Evolutionary conservation across 2,888 invertebrate genomes (phyloP).

Genomic region (Exephanes ischioxanthus): DNA sequence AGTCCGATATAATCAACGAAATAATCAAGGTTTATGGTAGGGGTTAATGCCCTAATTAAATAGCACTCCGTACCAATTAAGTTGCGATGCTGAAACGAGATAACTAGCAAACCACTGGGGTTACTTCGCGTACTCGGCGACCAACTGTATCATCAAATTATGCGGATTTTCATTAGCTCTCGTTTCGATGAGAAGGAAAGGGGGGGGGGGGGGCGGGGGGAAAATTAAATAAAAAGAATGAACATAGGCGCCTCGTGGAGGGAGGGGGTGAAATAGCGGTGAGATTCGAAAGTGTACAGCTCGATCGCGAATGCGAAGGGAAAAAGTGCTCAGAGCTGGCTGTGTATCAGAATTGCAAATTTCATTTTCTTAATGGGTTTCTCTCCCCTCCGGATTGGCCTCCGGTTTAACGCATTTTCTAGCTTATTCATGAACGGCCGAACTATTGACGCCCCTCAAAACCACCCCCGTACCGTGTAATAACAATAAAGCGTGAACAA

Average conservation of each 20-base stretch:
- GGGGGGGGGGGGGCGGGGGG: no score
- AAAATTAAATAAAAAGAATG: constrained; percentile 12
- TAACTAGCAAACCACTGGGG: constrained; percentile 37
- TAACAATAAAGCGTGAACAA: constrained; percentile 22
- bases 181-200: constrained; percentile 18
- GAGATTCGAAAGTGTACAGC: constrained; percentile 36
- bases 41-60: constrained; percentile 69
- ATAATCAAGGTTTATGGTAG: constrained; percentile 70
- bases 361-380: constrained; percentile 81
- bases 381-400: constrained; percentile 25
- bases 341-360: constrained; percentile 77
- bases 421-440: constrained; percentile 42
- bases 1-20: constrained; percentile 65
- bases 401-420: constrained; percentile 47
- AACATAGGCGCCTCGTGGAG: constrained; percentile 45
- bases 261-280: constrained; percentile 70
- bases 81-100: constrained; percentile 61
- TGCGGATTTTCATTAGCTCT: constrained; percentile 48
- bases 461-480: background rate
- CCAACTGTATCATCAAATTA: background rate
- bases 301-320: constrained; percentile 35
- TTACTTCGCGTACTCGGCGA: constrained; percentile 19
- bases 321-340: constrained; percentile 60
- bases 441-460: constrained; percentile 45
- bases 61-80: constrained; percentile 69